These are phyloP conservation scores for Chrysolophus pictus DNA, from an alignment of 2,797 vertebrate genomes.

Conservation along the genomic window DNA sequence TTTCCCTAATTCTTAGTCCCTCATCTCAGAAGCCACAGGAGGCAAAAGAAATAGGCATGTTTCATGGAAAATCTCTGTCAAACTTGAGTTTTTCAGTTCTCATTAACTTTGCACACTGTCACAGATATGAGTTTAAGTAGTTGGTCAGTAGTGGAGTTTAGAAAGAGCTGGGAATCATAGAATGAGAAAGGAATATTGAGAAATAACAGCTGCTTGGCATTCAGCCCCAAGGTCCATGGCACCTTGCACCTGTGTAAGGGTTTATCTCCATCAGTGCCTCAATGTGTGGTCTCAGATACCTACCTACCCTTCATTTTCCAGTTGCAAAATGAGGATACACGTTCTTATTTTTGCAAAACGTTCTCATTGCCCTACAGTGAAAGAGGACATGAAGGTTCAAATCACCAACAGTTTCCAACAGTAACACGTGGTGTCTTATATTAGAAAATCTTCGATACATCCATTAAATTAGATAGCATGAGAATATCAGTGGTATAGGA, in stretches of 20 bases:
- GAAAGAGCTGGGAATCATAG: neutral
- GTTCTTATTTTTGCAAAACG: neutral
- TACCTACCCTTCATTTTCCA: neutral
- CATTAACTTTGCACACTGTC: neutral
- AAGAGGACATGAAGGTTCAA: neutral
- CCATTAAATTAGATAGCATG: neutral
- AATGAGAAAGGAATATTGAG: neutral
- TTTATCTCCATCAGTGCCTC: neutral
- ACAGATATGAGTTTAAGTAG: neutral
- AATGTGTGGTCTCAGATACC: accelerated
- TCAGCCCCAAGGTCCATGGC: neutral
- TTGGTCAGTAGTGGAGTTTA: neutral
- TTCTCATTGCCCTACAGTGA: neutral
- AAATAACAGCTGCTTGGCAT: neutral
- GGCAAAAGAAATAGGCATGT: neutral
- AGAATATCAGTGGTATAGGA: neutral
- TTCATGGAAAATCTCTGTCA: neutral
- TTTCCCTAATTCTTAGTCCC: neutral
- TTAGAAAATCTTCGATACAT: neutral
- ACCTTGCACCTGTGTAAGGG: neutral
- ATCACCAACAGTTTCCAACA: neutral
- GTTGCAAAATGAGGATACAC: neutral
- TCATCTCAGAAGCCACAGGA: neutral
- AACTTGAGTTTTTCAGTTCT: neutral
- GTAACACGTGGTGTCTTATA: neutral